phyloP scores from a whole-genome alignment of 2,113 vertebrate species.

The Indicator indicator region DNA sequence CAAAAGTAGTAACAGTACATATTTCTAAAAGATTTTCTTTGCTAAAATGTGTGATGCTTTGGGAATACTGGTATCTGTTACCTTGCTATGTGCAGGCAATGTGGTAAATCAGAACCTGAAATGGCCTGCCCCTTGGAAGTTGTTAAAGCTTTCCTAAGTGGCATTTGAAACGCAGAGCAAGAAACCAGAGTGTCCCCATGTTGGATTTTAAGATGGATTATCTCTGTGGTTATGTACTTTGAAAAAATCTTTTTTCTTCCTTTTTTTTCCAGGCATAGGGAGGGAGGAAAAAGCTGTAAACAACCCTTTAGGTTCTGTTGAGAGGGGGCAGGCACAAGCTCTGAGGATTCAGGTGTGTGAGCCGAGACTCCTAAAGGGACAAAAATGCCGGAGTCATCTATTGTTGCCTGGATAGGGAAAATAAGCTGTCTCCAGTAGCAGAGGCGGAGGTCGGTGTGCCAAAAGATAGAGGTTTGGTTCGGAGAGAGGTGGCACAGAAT shows the following conservation, averaged over 20 bases:
- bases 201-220: background rate
- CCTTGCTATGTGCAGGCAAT: background rate
- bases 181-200: background rate
- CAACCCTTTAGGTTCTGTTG: fast-evolving
- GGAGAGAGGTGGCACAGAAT: fast-evolving
- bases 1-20: background rate
- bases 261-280: fast-evolving
- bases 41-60: fast-evolving
- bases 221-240: background rate
- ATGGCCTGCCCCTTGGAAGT: fast-evolving
- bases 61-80: background rate
- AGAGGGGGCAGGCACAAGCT: background rate
- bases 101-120: background rate
- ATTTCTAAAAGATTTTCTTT: background rate
- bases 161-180: background rate
- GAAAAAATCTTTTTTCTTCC: fast-evolving
- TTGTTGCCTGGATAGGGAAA: fast-evolving
- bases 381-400: too few species aligned
- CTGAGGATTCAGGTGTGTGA: fast-evolving
- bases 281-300: too few species aligned
- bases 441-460: background rate
- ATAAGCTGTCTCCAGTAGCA: fast-evolving
- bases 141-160: background rate
- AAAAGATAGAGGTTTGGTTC: background rate
- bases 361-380: background rate